Conservation (phyloP, 2,888 invertebrate species). For the Cryptocephalus primarius region DNA sequence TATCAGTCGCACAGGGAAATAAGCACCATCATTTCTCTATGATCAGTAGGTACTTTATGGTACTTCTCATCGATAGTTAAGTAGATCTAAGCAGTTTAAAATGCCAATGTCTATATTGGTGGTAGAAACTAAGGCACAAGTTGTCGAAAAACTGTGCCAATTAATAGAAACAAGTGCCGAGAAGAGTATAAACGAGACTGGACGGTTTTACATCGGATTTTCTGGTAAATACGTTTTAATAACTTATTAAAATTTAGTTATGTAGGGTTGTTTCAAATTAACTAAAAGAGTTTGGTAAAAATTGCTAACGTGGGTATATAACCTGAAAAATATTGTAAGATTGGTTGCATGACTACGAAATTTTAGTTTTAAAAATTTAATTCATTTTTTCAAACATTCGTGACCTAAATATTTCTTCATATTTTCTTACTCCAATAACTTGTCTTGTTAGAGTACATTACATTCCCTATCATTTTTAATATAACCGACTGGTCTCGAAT, state of each 20-base stretch:
- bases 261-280: too few relatives aligned
- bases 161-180: slow-evolving; percentile 56
- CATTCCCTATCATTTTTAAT: not conserved
- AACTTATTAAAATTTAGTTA: too few relatives aligned
- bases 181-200: slow-evolving; percentile 50
- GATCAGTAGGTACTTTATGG: too few relatives aligned
- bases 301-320: too few relatives aligned
- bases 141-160: slow-evolving; percentile 43
- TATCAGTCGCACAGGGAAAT: too few relatives aligned
- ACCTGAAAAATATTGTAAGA: too few relatives aligned
- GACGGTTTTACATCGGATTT: slow-evolving; percentile 62
- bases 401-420: not conserved
- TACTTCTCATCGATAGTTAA: too few relatives aligned
- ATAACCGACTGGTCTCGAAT: not conserved
- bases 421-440: not conserved
- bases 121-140: slow-evolving; percentile 18
- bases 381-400: not conserved
- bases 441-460: not conserved
- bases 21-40: too few relatives aligned
- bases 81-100: not conserved
- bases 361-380: too few relatives aligned
- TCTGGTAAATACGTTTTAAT: slow-evolving; percentile 49
- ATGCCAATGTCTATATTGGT: slow-evolving; percentile 12
- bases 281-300: too few relatives aligned
- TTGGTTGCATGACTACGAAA: too few relatives aligned